These are phyloP conservation scores for Calameuta filiformis DNA, from an alignment of 2,888 invertebrate species.

Conservation along the genomic window DNA sequence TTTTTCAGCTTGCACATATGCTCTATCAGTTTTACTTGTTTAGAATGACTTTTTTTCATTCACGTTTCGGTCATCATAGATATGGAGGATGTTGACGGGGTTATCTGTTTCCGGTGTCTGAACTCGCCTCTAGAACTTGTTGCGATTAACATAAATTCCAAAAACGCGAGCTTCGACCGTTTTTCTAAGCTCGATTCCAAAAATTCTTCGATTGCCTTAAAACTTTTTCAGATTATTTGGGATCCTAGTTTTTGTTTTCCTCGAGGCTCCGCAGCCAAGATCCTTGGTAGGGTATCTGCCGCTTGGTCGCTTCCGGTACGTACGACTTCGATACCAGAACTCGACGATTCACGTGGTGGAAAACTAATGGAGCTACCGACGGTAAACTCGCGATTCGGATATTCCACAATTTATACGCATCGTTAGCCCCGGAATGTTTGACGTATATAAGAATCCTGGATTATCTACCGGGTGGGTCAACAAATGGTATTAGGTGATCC, in stretches of 20 bases:
- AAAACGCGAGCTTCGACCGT: background rate
- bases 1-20: background rate
- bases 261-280: background rate
- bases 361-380: background rate
- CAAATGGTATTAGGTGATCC: background rate
- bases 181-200: background rate
- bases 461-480: background rate
- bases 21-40: background rate
- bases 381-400: background rate
- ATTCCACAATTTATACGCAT: background rate
- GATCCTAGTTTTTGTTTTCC: background rate
- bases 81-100: background rate
- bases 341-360: background rate
- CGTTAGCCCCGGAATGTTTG: background rate
- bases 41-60: background rate
- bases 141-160: background rate
- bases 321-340: background rate
- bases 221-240: background rate
- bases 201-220: background rate
- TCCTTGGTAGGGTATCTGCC: background rate
- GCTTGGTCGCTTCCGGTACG: background rate
- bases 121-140: background rate
- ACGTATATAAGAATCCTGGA: background rate
- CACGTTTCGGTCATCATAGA: background rate
- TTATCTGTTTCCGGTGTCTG: background rate